Base-by-base conservation (phyloP, 2,888 invertebrate species). In the Bombylius major region DNA sequence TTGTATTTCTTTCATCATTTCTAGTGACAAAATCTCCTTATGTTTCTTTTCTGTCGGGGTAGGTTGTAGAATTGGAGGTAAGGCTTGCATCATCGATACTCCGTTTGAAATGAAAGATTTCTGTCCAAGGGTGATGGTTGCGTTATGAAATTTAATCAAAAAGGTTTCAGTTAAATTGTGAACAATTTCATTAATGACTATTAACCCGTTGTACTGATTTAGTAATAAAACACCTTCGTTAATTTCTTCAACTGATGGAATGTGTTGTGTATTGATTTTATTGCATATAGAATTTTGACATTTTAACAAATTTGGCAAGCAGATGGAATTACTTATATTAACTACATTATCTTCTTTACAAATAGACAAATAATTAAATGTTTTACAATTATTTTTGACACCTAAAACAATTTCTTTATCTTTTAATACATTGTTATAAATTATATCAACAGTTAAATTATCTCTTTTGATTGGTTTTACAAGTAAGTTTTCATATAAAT, bases 391-490 rank as follows among this genome's bases (percentile, higher is more conserved):
- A n/a, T 44, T 47, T 31, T 13, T 48, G 5, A 56, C 46, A 13
- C 44, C 33, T 13, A 46, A 56, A 42, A 56, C 33, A 45, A 48
- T 36, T 0, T 56, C 13, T n/a, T 31, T 12, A 33, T 31, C 23
- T 51, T 47, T 46, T 47, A 51, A 46, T 14, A 51, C 47, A 23
- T 55, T 51, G 6, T 48, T 5, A 34, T 47, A 55, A 13, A n/a
- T 33, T 34, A 51, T 51, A 51, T 55, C 33, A 32, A 11, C 39
- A 12, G 36, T 44, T 42, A 31, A 11, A 49, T 49, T 44, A 11
- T 45, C 12, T 50, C n/a, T 45, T 7, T 56, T 56, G 4, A 56
- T 46, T 23, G 50, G 47, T 48, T 57, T 50, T 11, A 51, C 11
- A 23, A 50, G 33, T 11, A 52, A 36, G 12, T 23, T 50, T n/a